phyloP scores from a whole-genome alignment of 2,113 vertebrate species.

The Dunckerocampus dactyliophorus region DNA sequence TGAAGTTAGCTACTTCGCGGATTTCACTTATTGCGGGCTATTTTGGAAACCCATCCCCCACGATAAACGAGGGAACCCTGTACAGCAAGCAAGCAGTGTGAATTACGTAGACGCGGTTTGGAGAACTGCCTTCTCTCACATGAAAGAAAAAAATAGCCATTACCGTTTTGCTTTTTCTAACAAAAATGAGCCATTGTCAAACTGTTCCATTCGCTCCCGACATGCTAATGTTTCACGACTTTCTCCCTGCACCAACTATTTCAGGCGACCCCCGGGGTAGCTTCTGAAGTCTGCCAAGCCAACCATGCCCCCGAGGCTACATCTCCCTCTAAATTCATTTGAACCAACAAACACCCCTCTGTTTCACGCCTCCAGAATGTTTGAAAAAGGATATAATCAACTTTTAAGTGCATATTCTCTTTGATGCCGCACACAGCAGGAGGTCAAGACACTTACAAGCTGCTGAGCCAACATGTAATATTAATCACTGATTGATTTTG shows the following conservation, averaged over 20 bases:
- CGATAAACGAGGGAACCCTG: too few relatives aligned
- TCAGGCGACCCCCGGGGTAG: slow-evolving; percentile 41
- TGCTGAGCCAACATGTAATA: slow-evolving; percentile 65
- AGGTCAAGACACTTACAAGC: slow-evolving; percentile 55
- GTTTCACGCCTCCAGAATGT: slow-evolving; percentile 47
- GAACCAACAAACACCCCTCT: slow-evolving; percentile 65
- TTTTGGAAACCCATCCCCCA: too few relatives aligned
- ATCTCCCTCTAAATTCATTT: slow-evolving; percentile 60
- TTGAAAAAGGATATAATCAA: slow-evolving; percentile 41
- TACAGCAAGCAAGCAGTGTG: too few relatives aligned
- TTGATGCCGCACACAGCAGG: slow-evolving; percentile 65
- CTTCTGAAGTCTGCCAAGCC: slow-evolving; percentile 44
- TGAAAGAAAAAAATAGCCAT: too few relatives aligned
- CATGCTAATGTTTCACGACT: slow-evolving; percentile 53
- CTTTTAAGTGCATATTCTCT: slow-evolving; percentile 65
- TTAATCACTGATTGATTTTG: slow-evolving; percentile 47
- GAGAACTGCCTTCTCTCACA: background rate
- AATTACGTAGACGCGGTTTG: background rate
- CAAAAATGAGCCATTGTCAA: slow-evolving; percentile 35
- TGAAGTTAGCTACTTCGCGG: too few relatives aligned
- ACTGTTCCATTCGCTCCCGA: slow-evolving; percentile 49
- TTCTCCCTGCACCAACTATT: slow-evolving; percentile 38
- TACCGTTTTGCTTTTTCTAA: slow-evolving; percentile 54
- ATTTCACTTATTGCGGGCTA: too few relatives aligned
- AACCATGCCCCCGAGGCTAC: slow-evolving; percentile 49